Evolutionary conservation across 2,888 invertebrate species (phyloP).

Genomic region (Julus scandinavius): DNA sequence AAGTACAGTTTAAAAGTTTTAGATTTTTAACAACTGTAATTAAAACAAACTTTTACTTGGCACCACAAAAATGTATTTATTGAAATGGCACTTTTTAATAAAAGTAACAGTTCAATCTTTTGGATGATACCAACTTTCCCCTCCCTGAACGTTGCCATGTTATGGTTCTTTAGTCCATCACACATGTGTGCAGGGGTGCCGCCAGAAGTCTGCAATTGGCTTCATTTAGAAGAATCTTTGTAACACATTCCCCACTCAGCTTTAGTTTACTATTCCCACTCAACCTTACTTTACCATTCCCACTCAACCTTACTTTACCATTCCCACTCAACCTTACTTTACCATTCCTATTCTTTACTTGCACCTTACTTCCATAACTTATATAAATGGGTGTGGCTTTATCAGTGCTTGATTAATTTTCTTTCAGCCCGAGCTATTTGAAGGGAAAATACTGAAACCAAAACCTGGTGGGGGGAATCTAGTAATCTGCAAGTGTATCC

Average conservation of each 20-base stretch:
- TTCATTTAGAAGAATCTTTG: background rate
- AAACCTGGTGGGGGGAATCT: background rate
- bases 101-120: background rate
- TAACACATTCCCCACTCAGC: background rate
- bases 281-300: too few species aligned
- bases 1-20: background rate
- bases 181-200: background rate
- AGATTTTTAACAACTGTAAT: background rate
- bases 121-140: background rate
- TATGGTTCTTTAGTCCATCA: background rate
- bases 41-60: background rate
- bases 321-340: background rate
- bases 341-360: background rate
- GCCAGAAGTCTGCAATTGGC: background rate
- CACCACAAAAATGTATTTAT: background rate
- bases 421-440: background rate
- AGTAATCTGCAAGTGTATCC: background rate
- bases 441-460: background rate
- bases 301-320: background rate
- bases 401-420: slow-evolving; percentile 33
- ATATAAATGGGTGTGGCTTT: slow-evolving; percentile 44
- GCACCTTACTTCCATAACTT: slow-evolving; percentile 31
- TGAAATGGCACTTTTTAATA: background rate
- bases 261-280: background rate
- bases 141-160: background rate